These are phyloP conservation scores for Rhinopomastus cyanomelas DNA, from an alignment of 2,113 vertebrate genomes.

Conservation along the genomic window DNA sequence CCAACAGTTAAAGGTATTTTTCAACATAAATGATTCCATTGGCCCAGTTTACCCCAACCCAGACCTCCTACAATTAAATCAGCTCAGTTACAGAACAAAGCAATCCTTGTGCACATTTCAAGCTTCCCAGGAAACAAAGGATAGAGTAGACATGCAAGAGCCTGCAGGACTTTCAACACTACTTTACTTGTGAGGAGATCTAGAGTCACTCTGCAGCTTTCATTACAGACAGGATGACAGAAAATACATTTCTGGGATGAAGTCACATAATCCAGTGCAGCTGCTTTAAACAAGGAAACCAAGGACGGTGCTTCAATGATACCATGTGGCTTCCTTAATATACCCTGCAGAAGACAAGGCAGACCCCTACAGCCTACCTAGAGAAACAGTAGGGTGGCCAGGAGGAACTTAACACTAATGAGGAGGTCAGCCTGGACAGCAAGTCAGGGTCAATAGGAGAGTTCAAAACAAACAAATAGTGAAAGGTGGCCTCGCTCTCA, in stretches of 20 bases:
- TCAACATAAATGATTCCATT: not conserved
- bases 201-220: not conserved
- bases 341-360: not conserved
- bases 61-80: not conserved
- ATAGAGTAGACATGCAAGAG: not conserved
- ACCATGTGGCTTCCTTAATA: not conserved
- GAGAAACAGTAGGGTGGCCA: not conserved
- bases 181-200: not conserved
- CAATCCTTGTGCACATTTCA: not conserved
- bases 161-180: not conserved
- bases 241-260: not conserved
- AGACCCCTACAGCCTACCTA: not conserved
- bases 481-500: not conserved
- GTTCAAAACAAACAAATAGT: not conserved
- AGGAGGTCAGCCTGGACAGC: not conserved
- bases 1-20: too few relatives aligned
- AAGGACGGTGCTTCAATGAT: not conserved
- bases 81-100: not conserved
- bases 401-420: not conserved
- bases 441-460: not conserved
- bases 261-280: not conserved
- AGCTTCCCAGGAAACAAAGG: not conserved
- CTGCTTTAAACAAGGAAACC: not conserved
- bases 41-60: not conserved
- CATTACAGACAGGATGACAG: not conserved